Percentiles rank a stretch among this genome's conserved stretches.
Evolutionary conservation across 2,888 invertebrate genomes (phyloP).

Genomic region (Lottia scabra): DNA sequence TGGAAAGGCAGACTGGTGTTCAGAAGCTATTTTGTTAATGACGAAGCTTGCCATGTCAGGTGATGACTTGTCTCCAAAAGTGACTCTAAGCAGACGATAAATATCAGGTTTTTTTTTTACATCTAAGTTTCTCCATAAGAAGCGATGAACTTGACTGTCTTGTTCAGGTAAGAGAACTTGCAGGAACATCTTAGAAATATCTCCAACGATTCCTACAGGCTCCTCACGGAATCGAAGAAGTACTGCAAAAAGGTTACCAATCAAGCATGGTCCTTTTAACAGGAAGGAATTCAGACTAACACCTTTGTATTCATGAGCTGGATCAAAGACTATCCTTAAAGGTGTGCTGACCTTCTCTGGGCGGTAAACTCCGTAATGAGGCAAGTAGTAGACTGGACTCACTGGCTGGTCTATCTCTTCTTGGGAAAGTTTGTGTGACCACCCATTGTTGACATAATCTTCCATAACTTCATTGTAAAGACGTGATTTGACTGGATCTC

Average conservation of each 20-base stretch:
- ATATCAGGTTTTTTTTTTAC: slow-evolving; percentile 5
- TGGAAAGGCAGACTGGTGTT: slow-evolving; percentile 6
- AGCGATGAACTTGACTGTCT: slow-evolving; percentile 15
- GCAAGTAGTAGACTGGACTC: background rate
- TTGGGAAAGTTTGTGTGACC: background rate
- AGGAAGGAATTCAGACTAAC: slow-evolving; percentile 15
- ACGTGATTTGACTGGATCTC: background rate
- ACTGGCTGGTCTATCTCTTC: background rate
- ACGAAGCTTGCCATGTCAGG: slow-evolving; percentile 13
- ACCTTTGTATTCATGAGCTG: slow-evolving; percentile 12
- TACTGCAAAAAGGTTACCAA: slow-evolving; percentile 18
- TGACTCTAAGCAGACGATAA: slow-evolving; percentile 2
- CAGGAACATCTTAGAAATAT: background rate
- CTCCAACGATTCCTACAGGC: background rate
- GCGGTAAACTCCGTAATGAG: background rate
- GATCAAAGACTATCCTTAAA: slow-evolving; percentile 22
- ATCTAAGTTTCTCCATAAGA: slow-evolving; percentile 18
- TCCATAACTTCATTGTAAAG: background rate
- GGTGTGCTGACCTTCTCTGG: slow-evolving; percentile 16
- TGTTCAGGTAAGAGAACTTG: background rate
- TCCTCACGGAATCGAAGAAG: slow-evolving; percentile 13
- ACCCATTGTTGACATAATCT: background rate
- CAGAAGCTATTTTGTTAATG: slow-evolving; percentile 8
- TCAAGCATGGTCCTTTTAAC: slow-evolving; percentile 13
- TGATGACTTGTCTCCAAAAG: background rate